Evolutionary conservation across 2,797 vertebrate species (phyloP).

Genomic region (Lateolabrax maculatus): DNA sequence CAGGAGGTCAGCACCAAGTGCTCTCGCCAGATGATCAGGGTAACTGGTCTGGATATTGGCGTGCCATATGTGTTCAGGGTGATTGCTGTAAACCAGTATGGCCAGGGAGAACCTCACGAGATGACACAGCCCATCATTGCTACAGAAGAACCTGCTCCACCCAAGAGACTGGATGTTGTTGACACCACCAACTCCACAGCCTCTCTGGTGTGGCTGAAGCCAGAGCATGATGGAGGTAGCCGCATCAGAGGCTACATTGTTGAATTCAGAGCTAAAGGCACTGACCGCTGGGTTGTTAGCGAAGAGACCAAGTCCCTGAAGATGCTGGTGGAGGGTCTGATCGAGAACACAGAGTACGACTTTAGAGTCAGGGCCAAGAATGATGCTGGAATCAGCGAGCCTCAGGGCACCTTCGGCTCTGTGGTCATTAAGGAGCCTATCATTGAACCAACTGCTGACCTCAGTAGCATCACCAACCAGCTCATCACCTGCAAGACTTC

Average conservation of each 20-base stretch:
- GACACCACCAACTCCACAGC: conserved; percentile 95
- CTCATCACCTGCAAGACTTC: conserved; percentile 96
- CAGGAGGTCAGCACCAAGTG: conserved; percentile 93
- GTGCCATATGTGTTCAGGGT: conserved; percentile 94
- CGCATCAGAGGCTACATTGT: conserved; percentile 94
- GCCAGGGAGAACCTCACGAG: conserved; percentile 94
- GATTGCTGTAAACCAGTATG: conserved; percentile 95
- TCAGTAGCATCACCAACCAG: conserved; percentile 97
- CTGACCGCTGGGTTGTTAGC: conserved; percentile 90
- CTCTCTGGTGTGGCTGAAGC: conserved; percentile 96
- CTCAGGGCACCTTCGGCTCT: conserved; percentile 93
- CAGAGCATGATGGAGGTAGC: conserved; percentile 98
- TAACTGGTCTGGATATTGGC: conserved; percentile 90
- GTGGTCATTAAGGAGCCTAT: conserved; percentile 98
- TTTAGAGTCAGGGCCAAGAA: conserved; percentile 97
- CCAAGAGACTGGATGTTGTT: conserved; percentile 94
- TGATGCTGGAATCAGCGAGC: conserved; percentile 94
- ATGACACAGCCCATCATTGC: conserved; percentile 94
- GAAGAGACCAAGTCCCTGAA: conserved; percentile 94
- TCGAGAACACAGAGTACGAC: conserved; percentile 96
- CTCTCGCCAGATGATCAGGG: conserved; percentile 93
- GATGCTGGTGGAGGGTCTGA: conserved; percentile 92
- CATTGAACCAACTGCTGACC: conserved; percentile 97
- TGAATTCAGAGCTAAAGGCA: conserved; percentile 93
- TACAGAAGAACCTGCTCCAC: conserved; percentile 97